Conservation (phyloP, 2,888 invertebrate species). For the Caenorhabditis afra region DNA sequence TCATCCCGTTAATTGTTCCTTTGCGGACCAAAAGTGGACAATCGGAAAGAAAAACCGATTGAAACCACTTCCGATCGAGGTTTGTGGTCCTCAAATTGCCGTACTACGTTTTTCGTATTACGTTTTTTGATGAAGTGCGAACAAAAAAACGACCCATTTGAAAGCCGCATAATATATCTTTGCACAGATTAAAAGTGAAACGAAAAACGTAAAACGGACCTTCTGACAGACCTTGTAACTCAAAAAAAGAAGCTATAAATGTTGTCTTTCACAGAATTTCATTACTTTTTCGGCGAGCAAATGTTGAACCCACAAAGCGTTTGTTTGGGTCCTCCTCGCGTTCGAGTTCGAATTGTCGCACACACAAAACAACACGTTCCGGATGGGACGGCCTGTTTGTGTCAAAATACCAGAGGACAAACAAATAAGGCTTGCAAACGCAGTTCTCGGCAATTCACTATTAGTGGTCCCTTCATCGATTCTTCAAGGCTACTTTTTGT, state of each 20-base stretch:
- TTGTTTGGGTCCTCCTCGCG: slow-evolving; percentile 34
- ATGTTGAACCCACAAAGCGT: slow-evolving; percentile 46
- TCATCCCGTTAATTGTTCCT: slow-evolving; percentile 30
- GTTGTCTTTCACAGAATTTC: slow-evolving; percentile 8
- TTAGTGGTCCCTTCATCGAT: not conserved
- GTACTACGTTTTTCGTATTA: slow-evolving; percentile 22
- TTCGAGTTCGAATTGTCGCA: slow-evolving; percentile 33
- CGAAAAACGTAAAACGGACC: no score
- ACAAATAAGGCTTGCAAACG: slow-evolving; percentile 9
- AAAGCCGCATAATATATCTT: no score
- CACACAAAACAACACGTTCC: slow-evolving; percentile 43
- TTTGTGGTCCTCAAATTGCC: slow-evolving; percentile 19
- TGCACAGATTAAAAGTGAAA: no score
- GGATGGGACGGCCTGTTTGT: slow-evolving; percentile 13
- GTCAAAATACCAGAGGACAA: slow-evolving; percentile 48
- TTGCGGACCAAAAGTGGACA: slow-evolving; percentile 15
- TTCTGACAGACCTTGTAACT: no score
- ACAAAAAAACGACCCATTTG: no score
- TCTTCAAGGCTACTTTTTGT: not conserved
- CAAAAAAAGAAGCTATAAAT: no score
- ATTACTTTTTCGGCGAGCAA: slow-evolving; percentile 40
- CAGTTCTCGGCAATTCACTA: not conserved
- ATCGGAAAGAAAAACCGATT: slow-evolving; percentile 23
- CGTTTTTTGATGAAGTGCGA: not conserved
- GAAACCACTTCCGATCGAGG: slow-evolving; percentile 40